A percentile compares a stretch with the other conserved stretches of the same genome.
phyloP scores from a whole-genome alignment of 2,888 invertebrate species.

The Baronia brevicornis region DNA sequence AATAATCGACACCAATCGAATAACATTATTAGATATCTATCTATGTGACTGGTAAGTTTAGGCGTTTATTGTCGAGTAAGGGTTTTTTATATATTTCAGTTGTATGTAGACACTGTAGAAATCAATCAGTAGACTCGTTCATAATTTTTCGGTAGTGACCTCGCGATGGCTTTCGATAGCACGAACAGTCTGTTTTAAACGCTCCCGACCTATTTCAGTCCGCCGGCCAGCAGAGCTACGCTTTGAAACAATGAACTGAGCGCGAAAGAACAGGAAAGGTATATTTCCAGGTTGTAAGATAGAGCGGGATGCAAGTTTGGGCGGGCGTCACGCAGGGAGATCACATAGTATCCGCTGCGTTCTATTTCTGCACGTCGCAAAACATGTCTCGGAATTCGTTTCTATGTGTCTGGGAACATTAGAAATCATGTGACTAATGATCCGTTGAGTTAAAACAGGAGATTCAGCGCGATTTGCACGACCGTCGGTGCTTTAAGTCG shows the following conservation, averaged over 20 bases:
- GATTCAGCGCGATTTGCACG: conserved; percentile 14
- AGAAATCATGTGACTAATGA: conserved; percentile 72
- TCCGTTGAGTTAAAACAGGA: conserved; percentile 35
- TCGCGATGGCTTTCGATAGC: conserved; percentile 65
- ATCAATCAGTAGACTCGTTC: conserved; percentile 35
- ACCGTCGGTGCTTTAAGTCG: conserved; percentile 1
- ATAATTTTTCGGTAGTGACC: conserved; percentile 64
- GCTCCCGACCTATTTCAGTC: conserved; percentile 73
- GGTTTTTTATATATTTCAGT: conserved; percentile 3
- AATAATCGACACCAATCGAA: no score
- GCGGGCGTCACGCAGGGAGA: conserved; percentile 64
- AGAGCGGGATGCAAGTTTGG: conserved; percentile 51
- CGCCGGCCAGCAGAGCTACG: conserved; percentile 58
- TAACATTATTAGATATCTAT: no score
- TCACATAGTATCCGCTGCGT: conserved; percentile 67
- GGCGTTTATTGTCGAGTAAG: no score
- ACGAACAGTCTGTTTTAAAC: conserved; percentile 66
- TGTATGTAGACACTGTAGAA: conserved; percentile 28
- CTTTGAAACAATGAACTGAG: conserved; percentile 69
- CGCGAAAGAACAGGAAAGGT: conserved; percentile 57
- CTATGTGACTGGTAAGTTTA: no score
- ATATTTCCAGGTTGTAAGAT: conserved; percentile 44
- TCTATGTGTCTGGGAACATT: conserved; percentile 70
- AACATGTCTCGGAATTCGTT: conserved; percentile 75
- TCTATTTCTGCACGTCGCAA: conserved; percentile 70